Evolutionary conservation across 2,797 vertebrate species (phyloP), one percentile per base, ranked within the genome.

Genomic region (Pangasius larnaudii): DNA sequence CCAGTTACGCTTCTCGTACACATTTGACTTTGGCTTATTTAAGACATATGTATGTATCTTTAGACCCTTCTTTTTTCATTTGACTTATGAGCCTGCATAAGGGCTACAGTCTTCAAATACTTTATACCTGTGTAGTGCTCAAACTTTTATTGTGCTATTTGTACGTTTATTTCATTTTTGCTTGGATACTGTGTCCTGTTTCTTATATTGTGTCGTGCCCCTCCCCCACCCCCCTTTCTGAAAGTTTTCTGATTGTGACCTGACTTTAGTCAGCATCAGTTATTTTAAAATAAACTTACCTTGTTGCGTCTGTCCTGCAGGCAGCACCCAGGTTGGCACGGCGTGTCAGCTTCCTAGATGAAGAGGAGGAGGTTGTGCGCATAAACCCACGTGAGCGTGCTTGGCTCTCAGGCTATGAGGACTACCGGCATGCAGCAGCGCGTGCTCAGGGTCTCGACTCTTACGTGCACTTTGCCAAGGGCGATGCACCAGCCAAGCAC

Each of bases 341-440:
- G 22, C 98, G 97, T 0, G 97, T 98, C 94, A 98, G 96, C 94
- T 98, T 99, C 87, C 96, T 96, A 0, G 97, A 97, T 0, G 98
- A 99, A 2, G 98, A 99, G 0, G 98, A 99, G 92, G 98, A 99
- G 92, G 97, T 99, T 2, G 98, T 99, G 69, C 97, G 98, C 49
- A 99, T 99, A 95, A 99, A 99, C 93, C 99, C 99, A 7, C 95
- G 98, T 67, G 98, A 99, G 90, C 97, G 97, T 94, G 96, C 96
- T 92, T 99, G 98, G 98, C 96, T 97, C 93, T 97, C 97, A 0
- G 98, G 98, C 75, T 99, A 99, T 0, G 99, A 99, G 96, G 99
- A 99, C 92, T 99, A 99, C 93, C 96, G 99, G 65, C 98, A 99
- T 75, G 97, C 98, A 4, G 97, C 97, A 0, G 95, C 97, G 61